Evolutionary conservation across 2,797 vertebrate species (phyloP).

Genomic region (Cryptoblepharus egeriae): DNA sequence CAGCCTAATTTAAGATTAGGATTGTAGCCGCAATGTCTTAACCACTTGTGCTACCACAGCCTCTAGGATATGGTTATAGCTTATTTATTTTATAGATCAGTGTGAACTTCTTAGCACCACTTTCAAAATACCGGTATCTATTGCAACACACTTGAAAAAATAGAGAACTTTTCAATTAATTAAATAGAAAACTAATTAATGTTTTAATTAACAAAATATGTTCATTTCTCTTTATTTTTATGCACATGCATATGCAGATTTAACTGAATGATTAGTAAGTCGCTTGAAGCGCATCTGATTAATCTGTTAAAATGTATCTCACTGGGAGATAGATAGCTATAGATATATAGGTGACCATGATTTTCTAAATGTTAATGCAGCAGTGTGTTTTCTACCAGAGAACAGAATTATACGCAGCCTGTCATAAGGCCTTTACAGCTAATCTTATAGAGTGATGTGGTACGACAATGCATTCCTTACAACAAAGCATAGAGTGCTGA

Average conservation of each 20-base stretch:
- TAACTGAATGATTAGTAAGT: neutral
- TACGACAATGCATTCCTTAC: neutral
- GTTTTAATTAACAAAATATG: neutral
- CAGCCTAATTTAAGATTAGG: no score
- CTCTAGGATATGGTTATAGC: no score
- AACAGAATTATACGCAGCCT: neutral
- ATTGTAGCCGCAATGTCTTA: no score
- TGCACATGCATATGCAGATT: neutral
- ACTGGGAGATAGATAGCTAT: neutral
- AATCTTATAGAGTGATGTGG: accelerated
- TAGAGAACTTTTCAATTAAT: no score
- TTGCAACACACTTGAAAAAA: no score
- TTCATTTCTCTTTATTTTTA: neutral
- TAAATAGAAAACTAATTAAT: no score
- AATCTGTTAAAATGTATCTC: neutral
- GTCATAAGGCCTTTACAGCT: neutral
- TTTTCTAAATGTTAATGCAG: neutral
- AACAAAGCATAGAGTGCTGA: neutral
- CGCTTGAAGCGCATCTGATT: neutral
- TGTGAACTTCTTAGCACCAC: no score
- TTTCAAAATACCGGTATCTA: no score
- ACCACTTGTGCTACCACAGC: no score
- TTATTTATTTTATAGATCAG: no score
- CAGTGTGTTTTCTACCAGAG: neutral
- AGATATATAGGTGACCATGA: no score